phyloP scores from a whole-genome alignment of 2,797 vertebrate species.

The Clarias platycephalus region DNA sequence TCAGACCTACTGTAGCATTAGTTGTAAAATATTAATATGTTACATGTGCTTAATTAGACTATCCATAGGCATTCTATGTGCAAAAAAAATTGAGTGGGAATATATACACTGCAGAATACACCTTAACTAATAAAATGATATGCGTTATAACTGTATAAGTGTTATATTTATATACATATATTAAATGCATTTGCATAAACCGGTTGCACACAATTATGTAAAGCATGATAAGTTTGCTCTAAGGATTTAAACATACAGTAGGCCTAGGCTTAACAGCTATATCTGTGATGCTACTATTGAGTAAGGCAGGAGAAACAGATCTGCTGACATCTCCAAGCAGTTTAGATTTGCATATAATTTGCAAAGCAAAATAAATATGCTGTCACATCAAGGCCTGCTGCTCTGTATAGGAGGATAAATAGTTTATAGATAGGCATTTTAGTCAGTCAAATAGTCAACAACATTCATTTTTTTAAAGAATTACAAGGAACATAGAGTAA shows the following conservation, averaged over 20 bases:
- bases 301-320: conserved; percentile 1
- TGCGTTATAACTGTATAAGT: too few relatives aligned
- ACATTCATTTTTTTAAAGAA: not conserved
- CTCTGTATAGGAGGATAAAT: not conserved
- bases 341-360: not conserved
- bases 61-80: not conserved
- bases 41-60: not conserved
- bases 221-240: not conserved
- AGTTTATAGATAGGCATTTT: not conserved
- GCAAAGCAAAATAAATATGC: not conserved
- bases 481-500: not conserved
- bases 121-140: not conserved
- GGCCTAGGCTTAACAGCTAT: not conserved
- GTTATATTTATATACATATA: too few relatives aligned
- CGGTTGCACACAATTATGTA: not conserved
- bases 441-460: not conserved
- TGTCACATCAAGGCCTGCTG: not conserved
- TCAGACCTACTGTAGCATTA: not conserved
- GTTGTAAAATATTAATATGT: not conserved
- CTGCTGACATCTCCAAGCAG: not conserved
- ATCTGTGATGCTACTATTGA: not conserved
- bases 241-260: not conserved
- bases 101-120: not conserved
- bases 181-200: not conserved
- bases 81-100: not conserved